Percentiles rank a stretch among this genome's conserved stretches.
These are phyloP conservation scores for Argya squamiceps DNA, from an alignment of 2,797 vertebrate species.

Conservation along the genomic window DNA sequence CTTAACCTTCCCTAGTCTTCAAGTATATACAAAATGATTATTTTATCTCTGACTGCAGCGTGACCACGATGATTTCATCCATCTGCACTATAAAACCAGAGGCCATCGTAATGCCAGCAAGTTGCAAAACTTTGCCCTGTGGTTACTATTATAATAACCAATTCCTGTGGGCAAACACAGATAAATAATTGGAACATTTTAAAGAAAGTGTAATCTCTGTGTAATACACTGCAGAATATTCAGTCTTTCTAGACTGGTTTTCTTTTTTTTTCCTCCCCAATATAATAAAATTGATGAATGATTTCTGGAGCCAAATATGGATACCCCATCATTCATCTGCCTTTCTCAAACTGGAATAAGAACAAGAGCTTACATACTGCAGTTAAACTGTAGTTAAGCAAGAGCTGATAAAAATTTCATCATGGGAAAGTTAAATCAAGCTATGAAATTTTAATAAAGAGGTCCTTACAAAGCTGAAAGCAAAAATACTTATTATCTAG, in stretches of 20 bases:
- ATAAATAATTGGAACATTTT: background rate
- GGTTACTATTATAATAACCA: background rate
- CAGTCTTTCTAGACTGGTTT: background rate
- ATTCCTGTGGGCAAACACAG: background rate
- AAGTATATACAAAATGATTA: background rate
- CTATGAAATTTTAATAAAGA: background rate
- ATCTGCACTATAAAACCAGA: background rate
- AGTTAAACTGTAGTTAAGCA: background rate
- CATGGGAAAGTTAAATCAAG: background rate
- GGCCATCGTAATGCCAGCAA: background rate
- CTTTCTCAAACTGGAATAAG: background rate
- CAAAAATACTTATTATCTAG: background rate
- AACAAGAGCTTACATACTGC: background rate
- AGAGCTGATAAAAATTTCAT: background rate
- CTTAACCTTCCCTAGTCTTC: background rate
- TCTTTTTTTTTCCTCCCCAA: background rate
- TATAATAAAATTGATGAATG: background rate
- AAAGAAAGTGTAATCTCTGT: background rate
- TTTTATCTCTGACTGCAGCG: background rate
- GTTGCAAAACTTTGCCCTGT: background rate
- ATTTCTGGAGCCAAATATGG: background rate
- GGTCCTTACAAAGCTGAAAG: background rate
- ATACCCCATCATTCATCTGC: rapidly evolving
- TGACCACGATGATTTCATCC: background rate
- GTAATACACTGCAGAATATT: background rate